These are phyloP conservation scores for Psammodynastes pulverulentus DNA, from an alignment of 2,113 vertebrate genomes.

Conservation along the genomic window DNA sequence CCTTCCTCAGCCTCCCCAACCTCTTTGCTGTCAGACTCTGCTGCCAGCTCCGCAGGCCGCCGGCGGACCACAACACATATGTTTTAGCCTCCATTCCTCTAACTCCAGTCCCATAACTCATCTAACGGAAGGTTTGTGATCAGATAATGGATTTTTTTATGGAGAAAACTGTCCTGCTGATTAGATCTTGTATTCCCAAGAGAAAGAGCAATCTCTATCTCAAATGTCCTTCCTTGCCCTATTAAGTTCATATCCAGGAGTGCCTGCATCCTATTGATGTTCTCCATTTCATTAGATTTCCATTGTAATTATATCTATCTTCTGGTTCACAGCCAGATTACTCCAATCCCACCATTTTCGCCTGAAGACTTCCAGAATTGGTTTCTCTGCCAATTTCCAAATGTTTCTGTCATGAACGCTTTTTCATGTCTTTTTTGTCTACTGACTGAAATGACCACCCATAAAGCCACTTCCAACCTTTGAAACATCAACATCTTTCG, in stretches of 20 bases:
- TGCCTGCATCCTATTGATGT: neutral
- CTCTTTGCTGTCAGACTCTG: too few relatives aligned
- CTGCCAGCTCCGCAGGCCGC: too few relatives aligned
- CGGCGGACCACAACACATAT: too few relatives aligned
- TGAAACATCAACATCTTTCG: neutral
- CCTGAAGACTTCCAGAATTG: neutral
- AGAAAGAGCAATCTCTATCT: neutral
- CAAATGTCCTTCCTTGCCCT: neutral
- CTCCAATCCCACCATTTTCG: neutral
- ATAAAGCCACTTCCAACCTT: neutral
- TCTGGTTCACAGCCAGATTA: neutral
- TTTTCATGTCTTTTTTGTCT: neutral
- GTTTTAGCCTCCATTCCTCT: too few relatives aligned
- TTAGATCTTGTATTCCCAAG: neutral
- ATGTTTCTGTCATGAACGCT: neutral
- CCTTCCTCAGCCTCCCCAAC: too few relatives aligned
- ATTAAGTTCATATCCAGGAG: neutral
- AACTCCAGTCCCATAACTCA: too few relatives aligned
- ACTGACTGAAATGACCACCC: neutral
- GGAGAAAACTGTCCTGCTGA: neutral
- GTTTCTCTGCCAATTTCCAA: neutral
- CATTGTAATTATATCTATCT: neutral
- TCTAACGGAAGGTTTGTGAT: neutral
- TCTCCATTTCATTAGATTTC: neutral
- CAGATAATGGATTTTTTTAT: neutral